Conservation (phyloP, 2,113 vertebrate genomes). For the Hucho hucho region DNA sequence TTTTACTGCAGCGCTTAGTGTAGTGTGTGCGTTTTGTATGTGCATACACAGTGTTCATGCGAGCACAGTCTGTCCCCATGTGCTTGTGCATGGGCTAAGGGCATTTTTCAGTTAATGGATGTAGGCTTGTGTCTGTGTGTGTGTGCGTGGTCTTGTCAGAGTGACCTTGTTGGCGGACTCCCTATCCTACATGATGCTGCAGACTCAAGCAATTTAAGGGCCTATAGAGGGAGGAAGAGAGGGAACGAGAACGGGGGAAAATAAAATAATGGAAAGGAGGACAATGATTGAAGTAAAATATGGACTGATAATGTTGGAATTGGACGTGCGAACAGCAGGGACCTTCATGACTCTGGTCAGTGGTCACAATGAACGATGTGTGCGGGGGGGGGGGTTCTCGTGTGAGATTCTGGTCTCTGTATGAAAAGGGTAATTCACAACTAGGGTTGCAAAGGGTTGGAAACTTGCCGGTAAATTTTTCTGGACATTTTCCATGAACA, state of each 20-base stretch:
- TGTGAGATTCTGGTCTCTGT: constrained; percentile 36
- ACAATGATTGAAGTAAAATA: too few relatives aligned
- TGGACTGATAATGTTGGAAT: background rate
- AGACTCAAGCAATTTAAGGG: too few relatives aligned
- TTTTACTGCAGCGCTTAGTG: too few relatives aligned
- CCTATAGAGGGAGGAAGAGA: background rate
- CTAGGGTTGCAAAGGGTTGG: too few relatives aligned
- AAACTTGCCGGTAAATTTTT: too few relatives aligned
- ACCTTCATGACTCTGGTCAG: background rate
- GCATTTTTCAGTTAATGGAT: too few relatives aligned
- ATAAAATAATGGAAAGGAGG: too few relatives aligned
- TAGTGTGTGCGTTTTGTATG: too few relatives aligned
- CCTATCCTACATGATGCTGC: background rate
- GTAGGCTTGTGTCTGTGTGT: background rate
- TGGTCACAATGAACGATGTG: background rate
- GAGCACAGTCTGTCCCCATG: too few relatives aligned
- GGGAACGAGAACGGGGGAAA: background rate
- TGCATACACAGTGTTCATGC: too few relatives aligned
- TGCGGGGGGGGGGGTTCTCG: constrained; percentile 5
- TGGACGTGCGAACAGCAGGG: background rate
- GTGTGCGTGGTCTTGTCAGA: background rate
- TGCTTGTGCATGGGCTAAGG: too few relatives aligned
- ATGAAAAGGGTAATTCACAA: constrained; percentile 53
- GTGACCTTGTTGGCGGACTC: background rate
- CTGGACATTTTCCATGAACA: too few relatives aligned